A percentile compares a stretch with the other conserved stretches of the same genome.
phyloP scores from a whole-genome alignment of 2,113 vertebrate genomes.

The Poeciliopsis retropinna region DNA sequence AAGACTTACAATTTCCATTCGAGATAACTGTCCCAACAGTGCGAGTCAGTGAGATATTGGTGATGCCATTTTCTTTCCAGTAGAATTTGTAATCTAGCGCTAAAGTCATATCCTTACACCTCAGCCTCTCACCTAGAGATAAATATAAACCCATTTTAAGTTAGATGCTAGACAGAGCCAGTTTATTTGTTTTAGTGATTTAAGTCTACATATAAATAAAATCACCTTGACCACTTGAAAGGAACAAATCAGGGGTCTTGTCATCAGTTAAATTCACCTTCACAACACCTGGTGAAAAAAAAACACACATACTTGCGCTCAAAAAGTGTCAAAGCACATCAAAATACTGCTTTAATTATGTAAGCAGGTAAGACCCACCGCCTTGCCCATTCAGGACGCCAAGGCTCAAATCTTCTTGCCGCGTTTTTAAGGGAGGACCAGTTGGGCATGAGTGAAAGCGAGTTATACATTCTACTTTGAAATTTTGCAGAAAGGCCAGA shows the following conservation, averaged over 20 bases:
- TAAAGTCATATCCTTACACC: slow-evolving; percentile 82
- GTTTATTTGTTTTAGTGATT: neutral
- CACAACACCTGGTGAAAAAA: slow-evolving; percentile 62
- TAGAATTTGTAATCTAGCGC: slow-evolving; percentile 85
- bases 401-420: slow-evolving; percentile 50
- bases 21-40: slow-evolving; percentile 72
- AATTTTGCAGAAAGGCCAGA: slow-evolving; percentile 84
- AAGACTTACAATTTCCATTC: slow-evolving; percentile 65
- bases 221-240: slow-evolving; percentile 33
- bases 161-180: neutral
- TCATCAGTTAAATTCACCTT: slow-evolving; percentile 68
- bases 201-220: slow-evolving; percentile 42
- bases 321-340: neutral
- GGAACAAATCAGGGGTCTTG: slow-evolving; percentile 55
- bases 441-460: slow-evolving; percentile 69
- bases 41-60: slow-evolving; percentile 76
- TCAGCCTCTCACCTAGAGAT: slow-evolving; percentile 22
- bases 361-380: slow-evolving; percentile 58
- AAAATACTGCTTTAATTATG: neutral
- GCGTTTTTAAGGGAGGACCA: slow-evolving; percentile 51
- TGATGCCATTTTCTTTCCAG: slow-evolving; percentile 84
- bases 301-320: neutral
- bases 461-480: slow-evolving; percentile 78
- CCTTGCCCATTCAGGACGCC: slow-evolving; percentile 72
- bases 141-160: slow-evolving; percentile 14